Evolutionary conservation across 2,797 vertebrate species (phyloP).

Genomic region (Hafferia zeledoni): DNA sequence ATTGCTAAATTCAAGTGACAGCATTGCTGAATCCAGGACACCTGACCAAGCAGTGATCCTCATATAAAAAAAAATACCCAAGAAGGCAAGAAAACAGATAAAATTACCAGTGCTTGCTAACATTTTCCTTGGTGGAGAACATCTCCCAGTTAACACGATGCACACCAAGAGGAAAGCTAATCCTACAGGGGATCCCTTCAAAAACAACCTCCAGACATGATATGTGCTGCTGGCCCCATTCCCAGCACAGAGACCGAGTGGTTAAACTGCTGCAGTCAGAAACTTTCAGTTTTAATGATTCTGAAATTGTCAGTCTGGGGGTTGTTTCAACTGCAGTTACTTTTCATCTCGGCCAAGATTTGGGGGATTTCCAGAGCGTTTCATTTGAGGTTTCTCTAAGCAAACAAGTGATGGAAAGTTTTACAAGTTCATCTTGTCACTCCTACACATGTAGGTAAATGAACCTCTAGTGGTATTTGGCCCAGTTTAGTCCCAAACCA

Average conservation of each 20-base stretch:
- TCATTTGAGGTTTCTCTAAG: neutral
- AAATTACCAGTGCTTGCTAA: neutral
- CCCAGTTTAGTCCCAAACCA: neutral
- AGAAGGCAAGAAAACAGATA: neutral
- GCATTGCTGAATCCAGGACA: neutral
- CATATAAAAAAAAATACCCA: neutral
- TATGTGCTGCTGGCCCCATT: neutral
- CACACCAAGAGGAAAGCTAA: neutral
- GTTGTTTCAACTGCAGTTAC: neutral
- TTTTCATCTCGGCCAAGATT: neutral
- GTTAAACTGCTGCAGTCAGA: neutral
- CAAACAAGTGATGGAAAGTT: neutral
- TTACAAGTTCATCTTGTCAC: neutral
- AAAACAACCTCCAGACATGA: neutral
- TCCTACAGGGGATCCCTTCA: neutral
- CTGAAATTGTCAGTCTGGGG: neutral
- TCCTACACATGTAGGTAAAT: fast-evolving
- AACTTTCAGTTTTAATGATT: neutral
- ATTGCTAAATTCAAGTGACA: neutral
- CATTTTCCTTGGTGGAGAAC: neutral
- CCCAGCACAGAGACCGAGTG: neutral
- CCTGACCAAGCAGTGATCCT: neutral
- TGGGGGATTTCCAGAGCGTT: neutral
- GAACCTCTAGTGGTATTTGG: neutral
- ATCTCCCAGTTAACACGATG: neutral